phyloP scores from a whole-genome alignment of 2,888 invertebrate genomes.

The Antheraea assamensis region DNA sequence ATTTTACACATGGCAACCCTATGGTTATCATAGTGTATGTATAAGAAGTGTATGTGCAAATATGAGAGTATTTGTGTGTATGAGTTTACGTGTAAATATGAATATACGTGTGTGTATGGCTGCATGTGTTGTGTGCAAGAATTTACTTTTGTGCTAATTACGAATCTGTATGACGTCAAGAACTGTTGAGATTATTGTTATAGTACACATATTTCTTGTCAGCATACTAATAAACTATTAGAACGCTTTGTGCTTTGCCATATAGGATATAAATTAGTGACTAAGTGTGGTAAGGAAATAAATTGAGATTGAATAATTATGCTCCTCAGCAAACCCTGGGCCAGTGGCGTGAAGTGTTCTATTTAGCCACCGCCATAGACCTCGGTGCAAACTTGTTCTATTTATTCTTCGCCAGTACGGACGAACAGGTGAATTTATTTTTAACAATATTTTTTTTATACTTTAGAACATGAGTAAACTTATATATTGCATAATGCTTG shows the following conservation, averaged over 20 bases:
- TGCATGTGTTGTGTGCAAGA: no score
- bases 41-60: no score
- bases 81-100: no score
- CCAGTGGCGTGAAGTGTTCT: conserved; percentile 90
- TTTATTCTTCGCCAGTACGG: conserved; percentile 89
- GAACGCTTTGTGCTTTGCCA: neutral
- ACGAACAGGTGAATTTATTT: conserved; percentile 82
- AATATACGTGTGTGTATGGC: no score
- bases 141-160: no score
- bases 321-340: conserved; percentile 84
- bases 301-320: neutral
- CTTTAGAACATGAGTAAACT: neutral
- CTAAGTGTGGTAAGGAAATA: neutral
- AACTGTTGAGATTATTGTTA: no score
- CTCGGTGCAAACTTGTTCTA: conserved; percentile 89
- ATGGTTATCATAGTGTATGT: no score
- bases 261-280: neutral
- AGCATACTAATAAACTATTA: no score
- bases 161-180: no score
- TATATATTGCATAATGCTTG: neutral
- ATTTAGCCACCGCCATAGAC: conserved; percentile 89
- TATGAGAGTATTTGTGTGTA: no score
- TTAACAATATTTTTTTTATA: neutral
- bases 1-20: no score
- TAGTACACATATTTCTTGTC: no score